Conservation (phyloP, 2,888 invertebrate genomes). For the Chymomyza procnemis region DNA sequence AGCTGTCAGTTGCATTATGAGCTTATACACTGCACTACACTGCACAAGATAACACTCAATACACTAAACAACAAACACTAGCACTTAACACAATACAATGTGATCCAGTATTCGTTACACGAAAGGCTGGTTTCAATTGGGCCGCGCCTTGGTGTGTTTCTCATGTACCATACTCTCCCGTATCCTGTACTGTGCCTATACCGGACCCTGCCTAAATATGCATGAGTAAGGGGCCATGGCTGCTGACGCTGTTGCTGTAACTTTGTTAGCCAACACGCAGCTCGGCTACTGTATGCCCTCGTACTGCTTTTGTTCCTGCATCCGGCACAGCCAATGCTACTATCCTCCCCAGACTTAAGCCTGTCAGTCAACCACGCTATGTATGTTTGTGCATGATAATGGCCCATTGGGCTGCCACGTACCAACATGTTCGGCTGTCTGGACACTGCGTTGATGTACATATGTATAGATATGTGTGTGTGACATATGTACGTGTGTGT, state of each 20-base stretch:
- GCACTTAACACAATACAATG: constrained; percentile 22
- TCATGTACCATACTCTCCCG: not conserved
- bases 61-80: constrained; percentile 6
- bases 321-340: not conserved
- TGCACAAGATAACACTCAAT: constrained; percentile 5
- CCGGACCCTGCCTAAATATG: constrained; percentile 1
- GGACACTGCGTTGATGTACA: not conserved
- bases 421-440: not conserved
- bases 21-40: constrained; percentile 4
- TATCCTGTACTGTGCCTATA: not conserved
- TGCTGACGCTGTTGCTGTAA: constrained; percentile 13
- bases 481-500: constrained; percentile 11
- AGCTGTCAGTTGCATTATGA: constrained; percentile 55
- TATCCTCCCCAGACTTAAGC: not conserved
- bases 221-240: not conserved
- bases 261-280: constrained; percentile 42
- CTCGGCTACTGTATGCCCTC: not conserved
- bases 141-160: constrained; percentile 14
- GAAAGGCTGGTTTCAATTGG: constrained; percentile 39
- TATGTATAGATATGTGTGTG: no score
- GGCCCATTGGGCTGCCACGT: constrained; percentile 32
- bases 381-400: constrained; percentile 46
- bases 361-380: constrained; percentile 21
- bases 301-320: not conserved
- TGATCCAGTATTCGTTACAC: constrained; percentile 34